Evolutionary conservation across 2,888 invertebrate genomes (phyloP).

Genomic region (Apamea sordens): DNA sequence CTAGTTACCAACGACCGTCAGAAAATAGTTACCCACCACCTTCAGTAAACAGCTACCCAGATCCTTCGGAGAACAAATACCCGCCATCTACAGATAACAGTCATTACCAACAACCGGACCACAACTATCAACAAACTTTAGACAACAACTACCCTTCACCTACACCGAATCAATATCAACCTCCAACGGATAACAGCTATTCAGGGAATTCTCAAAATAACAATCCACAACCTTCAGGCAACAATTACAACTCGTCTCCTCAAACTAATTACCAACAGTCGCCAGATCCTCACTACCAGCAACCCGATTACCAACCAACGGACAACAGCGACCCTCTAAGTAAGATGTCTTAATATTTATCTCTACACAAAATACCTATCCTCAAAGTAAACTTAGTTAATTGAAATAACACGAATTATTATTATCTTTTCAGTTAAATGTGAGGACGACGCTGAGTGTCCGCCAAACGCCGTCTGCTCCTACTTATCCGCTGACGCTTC

Average conservation of each 20-base stretch:
- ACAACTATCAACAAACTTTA: slow-evolving; percentile 52
- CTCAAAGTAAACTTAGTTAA: background rate
- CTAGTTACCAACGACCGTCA: slow-evolving; percentile 33
- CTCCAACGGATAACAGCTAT: slow-evolving; percentile 45
- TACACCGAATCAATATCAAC: slow-evolving; percentile 49
- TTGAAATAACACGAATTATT: slow-evolving; percentile 40
- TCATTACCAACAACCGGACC: slow-evolving; percentile 47
- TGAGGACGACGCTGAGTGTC: slow-evolving; percentile 94
- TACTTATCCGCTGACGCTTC: slow-evolving; percentile 81
- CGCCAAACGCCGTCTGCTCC: slow-evolving; percentile 94
- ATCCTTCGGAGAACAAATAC: slow-evolving; percentile 26
- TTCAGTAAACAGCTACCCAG: slow-evolving; percentile 24
- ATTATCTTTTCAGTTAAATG: slow-evolving; percentile 91
- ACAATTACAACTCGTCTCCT: slow-evolving; percentile 24
- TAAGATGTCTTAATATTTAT: slow-evolving; percentile 68
- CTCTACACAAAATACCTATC: background rate
- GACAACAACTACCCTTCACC: slow-evolving; percentile 60
- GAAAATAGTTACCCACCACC: slow-evolving; percentile 36
- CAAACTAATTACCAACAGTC: slow-evolving; percentile 40
- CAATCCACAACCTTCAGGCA: slow-evolving; percentile 27
- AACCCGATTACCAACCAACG: slow-evolving; percentile 43
- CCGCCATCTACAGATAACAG: slow-evolving; percentile 34
- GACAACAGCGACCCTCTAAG: slow-evolving; percentile 72
- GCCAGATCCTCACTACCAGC: slow-evolving; percentile 44
- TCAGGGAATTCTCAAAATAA: slow-evolving; percentile 30